Evolutionary conservation across 2,888 invertebrate genomes (phyloP).

Genomic region (Plagodis dolabraria): DNA sequence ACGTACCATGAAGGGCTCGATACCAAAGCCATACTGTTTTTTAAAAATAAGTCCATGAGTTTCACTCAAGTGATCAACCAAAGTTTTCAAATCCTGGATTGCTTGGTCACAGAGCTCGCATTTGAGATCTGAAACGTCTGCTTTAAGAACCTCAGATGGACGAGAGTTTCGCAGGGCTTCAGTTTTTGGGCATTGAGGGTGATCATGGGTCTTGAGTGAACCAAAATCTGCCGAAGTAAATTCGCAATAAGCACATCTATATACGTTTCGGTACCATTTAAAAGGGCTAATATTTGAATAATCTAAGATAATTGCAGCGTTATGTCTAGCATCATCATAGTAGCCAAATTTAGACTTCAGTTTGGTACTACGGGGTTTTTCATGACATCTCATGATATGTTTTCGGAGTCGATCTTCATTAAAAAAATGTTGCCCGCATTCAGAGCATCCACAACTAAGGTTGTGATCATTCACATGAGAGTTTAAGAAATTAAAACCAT

Average conservation of each 20-base stretch:
- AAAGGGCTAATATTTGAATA: constrained; percentile 74
- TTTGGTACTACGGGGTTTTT: constrained; percentile 11
- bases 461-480: constrained; percentile 51
- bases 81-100: constrained; percentile 51
- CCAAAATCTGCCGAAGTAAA: constrained; percentile 63
- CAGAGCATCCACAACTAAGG: constrained; percentile 13
- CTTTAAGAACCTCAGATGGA: constrained; percentile 50
- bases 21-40: constrained; percentile 58
- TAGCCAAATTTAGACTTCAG: constrained; percentile 14
- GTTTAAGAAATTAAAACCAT: constrained; percentile 65
- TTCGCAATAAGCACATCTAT: constrained; percentile 68
- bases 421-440: constrained; percentile 19
- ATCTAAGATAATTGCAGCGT: constrained; percentile 69
- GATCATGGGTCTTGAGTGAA: constrained; percentile 56
- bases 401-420: constrained; percentile 10
- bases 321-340: constrained; percentile 54
- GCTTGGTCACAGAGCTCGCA: constrained; percentile 61
- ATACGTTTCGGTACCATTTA: constrained; percentile 69
- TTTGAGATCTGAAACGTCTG: constrained; percentile 64
- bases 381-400: constrained; percentile 18
- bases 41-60: constrained; percentile 61
- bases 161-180: constrained; percentile 38
- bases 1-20: constrained; percentile 61
- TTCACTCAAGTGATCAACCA: constrained; percentile 61
- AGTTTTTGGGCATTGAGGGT: constrained; percentile 57